Conservation (phyloP, 1,140 invertebrate species). For the Drosophila busckii region DNA sequence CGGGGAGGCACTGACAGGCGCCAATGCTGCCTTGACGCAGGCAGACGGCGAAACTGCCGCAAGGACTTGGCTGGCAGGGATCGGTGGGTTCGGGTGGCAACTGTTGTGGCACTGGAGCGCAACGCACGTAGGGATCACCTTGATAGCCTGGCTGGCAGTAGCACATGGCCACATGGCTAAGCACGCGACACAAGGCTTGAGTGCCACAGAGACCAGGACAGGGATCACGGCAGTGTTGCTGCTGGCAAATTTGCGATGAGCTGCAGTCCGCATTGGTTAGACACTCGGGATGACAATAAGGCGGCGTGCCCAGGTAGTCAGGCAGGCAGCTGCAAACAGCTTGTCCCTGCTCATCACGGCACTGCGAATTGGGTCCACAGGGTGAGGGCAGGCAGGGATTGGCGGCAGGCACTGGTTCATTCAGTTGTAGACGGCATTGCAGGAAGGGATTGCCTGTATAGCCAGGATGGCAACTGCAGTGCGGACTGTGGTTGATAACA, state of each 20-base stretch:
- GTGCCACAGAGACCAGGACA: no score
- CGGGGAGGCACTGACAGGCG: conserved; percentile 80
- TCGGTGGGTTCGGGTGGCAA: conserved; percentile 75
- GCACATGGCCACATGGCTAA: conserved; percentile 89
- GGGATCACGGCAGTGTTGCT: conserved; percentile 89
- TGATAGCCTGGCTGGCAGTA: conserved; percentile 86
- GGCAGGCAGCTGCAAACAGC: conserved; percentile 85
- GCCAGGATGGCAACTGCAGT: conserved; percentile 82
- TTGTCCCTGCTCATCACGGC: conserved; percentile 81
- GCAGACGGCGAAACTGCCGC: conserved; percentile 81
- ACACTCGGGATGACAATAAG: conserved; percentile 90
- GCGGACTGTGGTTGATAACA: conserved; percentile 83
- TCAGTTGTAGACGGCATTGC: conserved; percentile 79
- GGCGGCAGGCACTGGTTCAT: conserved; percentile 81
- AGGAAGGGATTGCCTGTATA: conserved; percentile 84
- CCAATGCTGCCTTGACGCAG: conserved; percentile 78
- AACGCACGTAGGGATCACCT: conserved; percentile 86
- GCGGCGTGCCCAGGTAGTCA: conserved; percentile 86
- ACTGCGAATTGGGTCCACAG: conserved; percentile 88
- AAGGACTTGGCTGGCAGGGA: conserved; percentile 81
- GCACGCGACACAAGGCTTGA: conserved; percentile 89
- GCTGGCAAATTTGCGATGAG: conserved; percentile 87
- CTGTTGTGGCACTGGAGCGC: conserved; percentile 72
- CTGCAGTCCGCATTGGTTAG: conserved; percentile 91
- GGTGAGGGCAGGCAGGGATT: conserved; percentile 86